Evolutionary conservation across 2,797 vertebrate genomes (phyloP).

Genomic region (Periparus ater): DNA sequence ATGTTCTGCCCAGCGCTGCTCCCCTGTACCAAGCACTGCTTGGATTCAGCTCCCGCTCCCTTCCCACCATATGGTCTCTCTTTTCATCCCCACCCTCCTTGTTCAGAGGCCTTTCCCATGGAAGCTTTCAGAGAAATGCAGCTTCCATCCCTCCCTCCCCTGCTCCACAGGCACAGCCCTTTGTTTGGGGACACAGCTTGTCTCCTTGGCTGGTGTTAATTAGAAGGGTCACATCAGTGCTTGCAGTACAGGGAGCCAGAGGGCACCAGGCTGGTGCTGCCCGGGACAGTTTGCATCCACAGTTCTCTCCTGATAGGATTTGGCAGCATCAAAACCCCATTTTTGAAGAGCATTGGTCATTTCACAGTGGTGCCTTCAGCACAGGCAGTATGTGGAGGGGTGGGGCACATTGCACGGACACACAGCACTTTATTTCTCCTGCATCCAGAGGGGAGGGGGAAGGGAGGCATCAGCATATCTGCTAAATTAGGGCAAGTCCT

Average conservation of each 20-base stretch:
- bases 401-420: rapidly evolving
- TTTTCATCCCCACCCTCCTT: not conserved
- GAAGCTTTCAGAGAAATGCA: not conserved
- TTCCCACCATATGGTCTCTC: not conserved
- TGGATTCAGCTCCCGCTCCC: not conserved
- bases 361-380: not conserved
- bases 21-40: not conserved
- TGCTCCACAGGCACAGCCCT: not conserved
- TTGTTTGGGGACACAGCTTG: not conserved
- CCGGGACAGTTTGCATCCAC: not conserved
- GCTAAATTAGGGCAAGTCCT: slow-evolving; percentile 13
- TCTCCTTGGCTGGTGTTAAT: not conserved
- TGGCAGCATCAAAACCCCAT: not conserved
- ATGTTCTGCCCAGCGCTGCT: not conserved
- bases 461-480: not conserved
- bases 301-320: not conserved
- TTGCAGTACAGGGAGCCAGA: not conserved
- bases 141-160: not conserved
- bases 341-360: not conserved
- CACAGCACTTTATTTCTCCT: not conserved
- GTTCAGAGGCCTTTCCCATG: not conserved
- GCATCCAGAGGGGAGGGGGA: not conserved
- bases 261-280: not conserved
- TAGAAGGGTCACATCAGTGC: not conserved
- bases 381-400: not conserved